Base-by-base conservation (phyloP, 2,113 vertebrate genomes). In the Chloropsis cyanopogon region DNA sequence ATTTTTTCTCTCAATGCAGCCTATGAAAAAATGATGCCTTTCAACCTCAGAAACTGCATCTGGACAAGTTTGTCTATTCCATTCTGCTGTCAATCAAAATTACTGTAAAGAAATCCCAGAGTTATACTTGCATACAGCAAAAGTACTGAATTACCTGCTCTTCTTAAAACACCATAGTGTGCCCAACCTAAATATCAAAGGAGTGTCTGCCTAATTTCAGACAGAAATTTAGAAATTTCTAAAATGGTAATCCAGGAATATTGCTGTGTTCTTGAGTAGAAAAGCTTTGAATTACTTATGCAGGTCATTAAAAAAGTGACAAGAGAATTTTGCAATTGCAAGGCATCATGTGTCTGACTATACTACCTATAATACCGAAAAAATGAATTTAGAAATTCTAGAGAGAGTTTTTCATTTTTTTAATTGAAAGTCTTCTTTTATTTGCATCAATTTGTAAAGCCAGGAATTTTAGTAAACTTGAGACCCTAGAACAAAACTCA, bases 151-250 rank as follows among this genome's bases (percentile, higher is more conserved):
- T 46, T 3, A 89, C 19, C 31, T 25, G 25, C 53, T 84, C 13
- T 64, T 28, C 63, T 59, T 15, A 17, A 50, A 77, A 53, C 25
- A 76, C 3, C 2, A 11, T 6, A 59, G 4, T 0, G 0, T 47
- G 12, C 6, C 13, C 37, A 76, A 28, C 15, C 16, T 88, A 70
- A 57, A 83, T 65, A 60, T 31, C 28, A 77, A 28, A 82, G 22
- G 69, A 66, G 3, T 39, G 6, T 75, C 21, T 73, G 7, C 10
- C 5, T 56, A 53, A 73, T 70, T 92, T 85, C 63, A 66, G 18
- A n/a, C n/a, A n/a, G n/a, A n/a, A n/a, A n/a, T n/a, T n/a, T 35
- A 29, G 16, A 22, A 72, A 82, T 72, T 79, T 64, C 4, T 76
- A 57, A 76, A 8, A 39, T 60, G 12, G 4, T 44, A 9, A 46